These are phyloP conservation scores for Gallinago jamesoni DNA, from an alignment of 2,113 vertebrate genomes.

Conservation along the genomic window DNA sequence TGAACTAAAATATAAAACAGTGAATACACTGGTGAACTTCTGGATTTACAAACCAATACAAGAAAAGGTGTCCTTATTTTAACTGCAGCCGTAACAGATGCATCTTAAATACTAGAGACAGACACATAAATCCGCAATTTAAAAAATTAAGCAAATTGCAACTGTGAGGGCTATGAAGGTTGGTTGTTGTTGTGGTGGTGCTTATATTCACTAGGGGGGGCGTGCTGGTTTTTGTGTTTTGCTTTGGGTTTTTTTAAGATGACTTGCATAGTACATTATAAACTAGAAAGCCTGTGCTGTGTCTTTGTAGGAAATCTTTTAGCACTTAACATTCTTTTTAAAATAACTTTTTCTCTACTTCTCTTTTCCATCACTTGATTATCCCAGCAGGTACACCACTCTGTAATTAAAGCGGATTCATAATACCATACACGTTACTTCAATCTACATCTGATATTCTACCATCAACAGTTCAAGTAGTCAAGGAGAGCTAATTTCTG, in stretches of 20 bases:
- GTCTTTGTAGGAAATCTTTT: neutral
- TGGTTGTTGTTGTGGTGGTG: neutral
- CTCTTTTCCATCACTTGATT: neutral
- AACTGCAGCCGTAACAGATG: neutral
- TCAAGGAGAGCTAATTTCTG: neutral
- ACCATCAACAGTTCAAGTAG: neutral
- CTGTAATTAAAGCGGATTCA: neutral
- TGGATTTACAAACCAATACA: neutral
- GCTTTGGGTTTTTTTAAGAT: neutral
- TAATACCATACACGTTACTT: neutral
- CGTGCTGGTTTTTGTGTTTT: neutral
- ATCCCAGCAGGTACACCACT: neutral
- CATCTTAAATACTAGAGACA: neutral
- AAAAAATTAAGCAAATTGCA: neutral
- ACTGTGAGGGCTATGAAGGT: neutral
- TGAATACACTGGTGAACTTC: neutral
- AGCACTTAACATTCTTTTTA: neutral
- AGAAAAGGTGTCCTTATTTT: neutral
- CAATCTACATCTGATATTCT: neutral
- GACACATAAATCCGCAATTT: neutral
- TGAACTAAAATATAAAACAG: neutral
- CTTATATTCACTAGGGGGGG: fast-evolving
- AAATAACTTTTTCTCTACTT: neutral
- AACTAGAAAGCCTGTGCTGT: neutral
- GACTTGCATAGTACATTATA: neutral